A percentile compares a stretch with the other conserved stretches of the same genome.
phyloP scores from a whole-genome alignment of 2,113 vertebrate genomes.

The Microtus montanus region DNA sequence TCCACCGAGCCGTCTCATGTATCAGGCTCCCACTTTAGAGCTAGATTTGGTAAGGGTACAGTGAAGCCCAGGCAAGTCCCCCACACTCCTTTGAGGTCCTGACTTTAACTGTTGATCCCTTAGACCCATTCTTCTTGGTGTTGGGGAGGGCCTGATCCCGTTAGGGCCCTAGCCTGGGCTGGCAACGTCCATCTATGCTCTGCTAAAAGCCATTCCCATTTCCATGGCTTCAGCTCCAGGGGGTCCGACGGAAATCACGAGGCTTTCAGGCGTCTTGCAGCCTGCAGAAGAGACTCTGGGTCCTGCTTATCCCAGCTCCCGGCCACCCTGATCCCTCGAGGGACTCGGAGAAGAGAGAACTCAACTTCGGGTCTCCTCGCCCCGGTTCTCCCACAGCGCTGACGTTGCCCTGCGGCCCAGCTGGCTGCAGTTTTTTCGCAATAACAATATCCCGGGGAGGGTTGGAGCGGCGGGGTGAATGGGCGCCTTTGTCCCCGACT shows the following conservation, averaged over 20 bases:
- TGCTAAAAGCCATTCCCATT: conserved; percentile 41
- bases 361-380: conserved; percentile 82
- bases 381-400: conserved; percentile 89
- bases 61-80: not conserved
- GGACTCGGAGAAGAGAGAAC: conserved; percentile 73
- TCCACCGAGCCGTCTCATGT: not conserved
- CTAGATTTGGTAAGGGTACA: not conserved
- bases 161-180: not conserved
- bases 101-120: not conserved
- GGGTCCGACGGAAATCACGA: conserved; percentile 80
- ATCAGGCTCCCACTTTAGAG: not conserved
- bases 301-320: conserved; percentile 77
- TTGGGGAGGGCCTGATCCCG: not conserved
- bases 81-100: not conserved
- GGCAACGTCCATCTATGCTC: not conserved
- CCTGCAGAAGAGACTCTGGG: conserved; percentile 80
- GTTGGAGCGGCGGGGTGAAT: conserved; percentile 92
- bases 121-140: not conserved
- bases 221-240: conserved; percentile 68
- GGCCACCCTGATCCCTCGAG: conserved; percentile 74
- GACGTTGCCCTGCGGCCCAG: conserved; percentile 91
- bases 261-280: conserved; percentile 80
- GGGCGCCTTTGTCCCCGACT: conserved; percentile 93
- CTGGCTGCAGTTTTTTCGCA: conserved; percentile 94
- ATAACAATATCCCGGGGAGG: conserved; percentile 94